These are phyloP conservation scores for Mactra quadrangularis DNA, from an alignment of 1,140 invertebrate species.

Conservation along the genomic window DNA sequence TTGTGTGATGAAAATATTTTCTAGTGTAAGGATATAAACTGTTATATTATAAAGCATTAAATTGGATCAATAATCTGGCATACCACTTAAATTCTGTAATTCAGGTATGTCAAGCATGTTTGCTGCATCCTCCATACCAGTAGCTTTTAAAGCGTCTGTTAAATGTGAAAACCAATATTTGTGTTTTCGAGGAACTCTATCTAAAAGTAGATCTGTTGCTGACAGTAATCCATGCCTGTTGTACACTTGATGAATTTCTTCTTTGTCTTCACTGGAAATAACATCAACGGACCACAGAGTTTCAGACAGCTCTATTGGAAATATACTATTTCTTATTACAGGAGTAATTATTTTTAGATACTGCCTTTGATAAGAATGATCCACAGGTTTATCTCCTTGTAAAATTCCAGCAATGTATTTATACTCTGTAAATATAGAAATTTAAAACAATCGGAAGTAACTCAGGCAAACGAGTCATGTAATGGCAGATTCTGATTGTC, in stretches of 20 bases:
- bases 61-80: neutral
- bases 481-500: neutral
- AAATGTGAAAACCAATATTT: conserved; percentile 9
- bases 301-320: neutral
- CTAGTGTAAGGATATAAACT: too few relatives aligned
- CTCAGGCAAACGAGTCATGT: too few relatives aligned
- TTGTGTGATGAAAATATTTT: too few relatives aligned
- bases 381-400: conserved; percentile 8
- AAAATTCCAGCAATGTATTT: conserved; percentile 9
- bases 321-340: neutral
- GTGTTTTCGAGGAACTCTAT: conserved; percentile 12
- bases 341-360: conserved; percentile 23
- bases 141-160: neutral
- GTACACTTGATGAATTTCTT: conserved; percentile 4
- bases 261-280: conserved; percentile 22
- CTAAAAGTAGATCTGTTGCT: conserved; percentile 3
- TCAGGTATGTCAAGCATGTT: conserved; percentile 7
- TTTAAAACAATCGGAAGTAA: too few relatives aligned
- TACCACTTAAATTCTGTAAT: neutral
- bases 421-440: neutral
- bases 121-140: neutral
- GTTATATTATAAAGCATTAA: too few relatives aligned
- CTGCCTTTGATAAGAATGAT: conserved; percentile 10
- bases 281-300: neutral
- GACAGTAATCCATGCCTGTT: neutral